Base-by-base conservation (phyloP, 2,888 invertebrate genomes). In the Melieria picta region DNA sequence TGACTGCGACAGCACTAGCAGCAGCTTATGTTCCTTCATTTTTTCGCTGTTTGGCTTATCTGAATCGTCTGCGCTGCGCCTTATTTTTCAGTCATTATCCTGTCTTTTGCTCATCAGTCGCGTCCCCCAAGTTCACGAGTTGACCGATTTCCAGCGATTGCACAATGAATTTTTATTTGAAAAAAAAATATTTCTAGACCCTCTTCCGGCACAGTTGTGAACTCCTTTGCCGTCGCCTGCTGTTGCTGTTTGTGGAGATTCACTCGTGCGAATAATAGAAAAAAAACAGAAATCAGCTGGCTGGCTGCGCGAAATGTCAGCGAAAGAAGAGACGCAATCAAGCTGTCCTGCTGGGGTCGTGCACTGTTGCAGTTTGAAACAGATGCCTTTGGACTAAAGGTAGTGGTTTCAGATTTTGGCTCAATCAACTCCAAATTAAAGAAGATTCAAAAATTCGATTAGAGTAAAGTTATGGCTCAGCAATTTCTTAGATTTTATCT, bases 1-100 rank as follows among this genome's bases (percentile, higher is more conserved):
- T 73, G 85, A 84, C 76, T 86, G 84, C 66, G 86, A 82, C 63
- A 86, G 74, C 73, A 84, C 79, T 56, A 85, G 77, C 47, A 82
- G 74, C 67, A 84, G 77, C 55, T 82, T 83, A 60, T 78, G 80
- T 72, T 82, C 81, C 72, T 81, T 85, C 85, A 86, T 85, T 60
- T 79, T 82, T 69, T 65, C 66, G 57, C 66, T 75, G 61, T 58
- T 47, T 67, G 74, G 50, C 65, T 57, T 66, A 67, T 73, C 73
- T 52, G 55, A 13, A 11, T 66, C 48, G 43, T 42, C 43, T 50
- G 30, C 4, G 16, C 30, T 9, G 6, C 4, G 5, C 7, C 16
- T 30, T 56, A 30, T 10, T 13, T 9, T 56, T 13, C 56, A 52
- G 7, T 6, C 10, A 55, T 63, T 46, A 9, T 55, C 45, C 43